Conservation (phyloP, 1,140 invertebrate genomes). For the Zaprionus vittiger region DNA sequence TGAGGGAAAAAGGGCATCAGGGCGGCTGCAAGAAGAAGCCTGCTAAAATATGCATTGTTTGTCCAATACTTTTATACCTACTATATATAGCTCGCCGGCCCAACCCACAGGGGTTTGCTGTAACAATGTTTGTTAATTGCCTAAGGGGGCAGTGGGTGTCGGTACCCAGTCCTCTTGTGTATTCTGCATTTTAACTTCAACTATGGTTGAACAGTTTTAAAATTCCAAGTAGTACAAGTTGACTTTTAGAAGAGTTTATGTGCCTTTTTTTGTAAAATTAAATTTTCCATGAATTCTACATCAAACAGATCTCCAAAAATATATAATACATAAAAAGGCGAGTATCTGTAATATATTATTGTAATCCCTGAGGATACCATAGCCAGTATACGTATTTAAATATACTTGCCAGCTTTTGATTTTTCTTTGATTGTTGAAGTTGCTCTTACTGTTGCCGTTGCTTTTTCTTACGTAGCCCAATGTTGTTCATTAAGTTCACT, state of each 20-base stretch:
- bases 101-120: not conserved
- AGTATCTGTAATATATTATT: not conserved
- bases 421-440: slow-evolving; percentile 1
- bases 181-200: not conserved
- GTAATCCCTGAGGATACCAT: not conserved
- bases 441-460: not conserved
- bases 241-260: not conserved
- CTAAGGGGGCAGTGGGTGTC: slow-evolving; percentile 12
- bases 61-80: slow-evolving; percentile 20
- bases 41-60: slow-evolving; percentile 67
- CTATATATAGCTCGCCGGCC: not conserved
- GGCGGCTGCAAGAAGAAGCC: slow-evolving; percentile 12
- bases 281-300: not conserved
- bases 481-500: not conserved
- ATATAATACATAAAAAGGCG: not conserved
- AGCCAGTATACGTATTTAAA: not conserved
- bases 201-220: not conserved
- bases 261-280: not conserved
- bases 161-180: not conserved
- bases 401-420: slow-evolving; percentile 11
- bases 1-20: not conserved
- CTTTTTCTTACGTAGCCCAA: not conserved
- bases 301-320: not conserved
- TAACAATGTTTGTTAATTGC: slow-evolving; percentile 44
- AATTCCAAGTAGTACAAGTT: not conserved